Evolutionary conservation across 2,113 vertebrate species (phyloP), one percentile per base, ranked within the genome.

Genomic region (Microtus montanus): DNA sequence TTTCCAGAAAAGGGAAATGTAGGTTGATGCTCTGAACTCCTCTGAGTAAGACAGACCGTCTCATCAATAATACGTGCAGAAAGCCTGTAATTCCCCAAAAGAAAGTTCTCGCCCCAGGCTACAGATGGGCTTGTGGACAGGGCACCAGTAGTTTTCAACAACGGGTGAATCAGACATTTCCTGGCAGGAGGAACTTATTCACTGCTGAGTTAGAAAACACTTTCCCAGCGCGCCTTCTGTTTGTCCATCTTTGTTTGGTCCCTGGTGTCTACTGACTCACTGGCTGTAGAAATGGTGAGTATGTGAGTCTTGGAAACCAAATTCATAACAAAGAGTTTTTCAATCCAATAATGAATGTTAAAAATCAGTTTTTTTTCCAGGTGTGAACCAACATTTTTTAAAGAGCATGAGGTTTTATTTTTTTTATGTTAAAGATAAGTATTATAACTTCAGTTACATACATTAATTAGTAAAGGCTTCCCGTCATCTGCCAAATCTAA

Each of bases 1-100:
- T 96, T 95, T 94, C 84, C 93, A 95, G 92, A 94, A 94, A 92
- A 92, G 61, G 52, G 54, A 89, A 95, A 54, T 84, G 85, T 28
- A n/a, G 79, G 66, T 54, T 90, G 70, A 80, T 82, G 41, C 54
- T 95, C 44, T 91, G 24, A 64, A 92, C 85, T 87, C 17, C 80
- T 92, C 13, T 87, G 47, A 94, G 64, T 33, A 87, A 96, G 58
- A 70, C 61, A 95, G 83, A 88, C 35, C 10, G 95, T 61, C 30
- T 33, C 83, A 87, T 96, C 85, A 96, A 93, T 47, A 94, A 93
- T 71, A 91, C 2, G 58, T 82, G 75, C 64, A 73, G 87, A 94
- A 95, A 92, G n/a, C 24, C 89, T 93, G 26, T 78, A 71, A 80
- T 85, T 93, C 80, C 92, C 33, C 38, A 70, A 79, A 85, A 92